A percentile compares a stretch with the other conserved stretches of the same genome.
phyloP scores from a whole-genome alignment of 37 sponge, comb jelly and placozoan genomes.

The Hormiphora californensis region DNA sequence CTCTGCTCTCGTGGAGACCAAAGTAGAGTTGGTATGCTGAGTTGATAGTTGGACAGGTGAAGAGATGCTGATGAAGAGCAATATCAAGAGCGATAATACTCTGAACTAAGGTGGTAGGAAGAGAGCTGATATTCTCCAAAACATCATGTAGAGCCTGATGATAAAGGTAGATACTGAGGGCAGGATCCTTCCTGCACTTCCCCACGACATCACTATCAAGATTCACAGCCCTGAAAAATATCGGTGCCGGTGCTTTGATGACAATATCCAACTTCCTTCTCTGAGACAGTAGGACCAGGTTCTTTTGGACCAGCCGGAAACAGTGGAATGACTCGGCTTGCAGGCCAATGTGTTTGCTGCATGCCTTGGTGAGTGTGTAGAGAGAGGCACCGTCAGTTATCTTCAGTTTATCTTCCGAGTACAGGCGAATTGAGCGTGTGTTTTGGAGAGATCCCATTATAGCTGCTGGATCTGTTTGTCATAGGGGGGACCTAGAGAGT shows the following conservation, averaged over 20 bases:
- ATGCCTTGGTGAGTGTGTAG: slow-evolving; percentile 16
- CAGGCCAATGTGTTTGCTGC: not conserved
- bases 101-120: too few species aligned
- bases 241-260: not conserved
- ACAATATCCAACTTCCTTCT: not conserved
- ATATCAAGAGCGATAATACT: too few species aligned
- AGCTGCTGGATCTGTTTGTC: too few species aligned
- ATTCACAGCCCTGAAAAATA: slow-evolving; percentile 5
- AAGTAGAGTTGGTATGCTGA: slow-evolving; percentile 20
- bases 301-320: slow-evolving; percentile 30
- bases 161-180: slow-evolving; percentile 10
- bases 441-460: slow-evolving; percentile 40
- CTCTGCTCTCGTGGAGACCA: not conserved
- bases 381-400: slow-evolving; percentile 2
- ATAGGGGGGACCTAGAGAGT: too few species aligned
- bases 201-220: not conserved
- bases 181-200: not conserved
- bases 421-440: not conserved
- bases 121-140: not conserved
- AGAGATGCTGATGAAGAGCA: too few species aligned
- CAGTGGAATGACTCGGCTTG: not conserved
- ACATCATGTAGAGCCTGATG: not conserved
- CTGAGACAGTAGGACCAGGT: not conserved
- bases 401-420: slow-evolving; percentile 33
- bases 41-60: not conserved